Evolutionary conservation across 2,888 invertebrate genomes (phyloP).

Genomic region (Drosophila mimica): DNA sequence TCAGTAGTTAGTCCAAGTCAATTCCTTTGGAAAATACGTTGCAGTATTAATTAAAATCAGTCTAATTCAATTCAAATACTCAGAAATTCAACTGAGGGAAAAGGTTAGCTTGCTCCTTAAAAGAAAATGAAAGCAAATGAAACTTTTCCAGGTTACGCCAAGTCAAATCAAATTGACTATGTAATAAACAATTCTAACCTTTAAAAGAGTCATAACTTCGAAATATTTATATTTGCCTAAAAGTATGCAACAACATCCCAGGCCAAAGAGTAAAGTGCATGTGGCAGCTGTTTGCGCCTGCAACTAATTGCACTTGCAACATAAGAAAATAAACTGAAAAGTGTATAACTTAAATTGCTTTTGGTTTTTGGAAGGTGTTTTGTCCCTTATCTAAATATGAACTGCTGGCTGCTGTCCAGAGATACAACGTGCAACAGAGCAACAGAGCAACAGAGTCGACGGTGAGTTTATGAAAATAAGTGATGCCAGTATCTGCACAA

Average conservation of each 20-base stretch:
- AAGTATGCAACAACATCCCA: slow-evolving; percentile 35
- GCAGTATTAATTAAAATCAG: not conserved
- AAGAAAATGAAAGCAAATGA: not conserved
- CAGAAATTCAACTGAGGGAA: not conserved
- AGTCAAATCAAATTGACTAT: not conserved
- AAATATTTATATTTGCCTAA: slow-evolving; percentile 1
- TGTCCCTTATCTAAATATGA: slow-evolving; percentile 32
- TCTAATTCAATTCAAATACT: not conserved
- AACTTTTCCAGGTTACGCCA: not conserved
- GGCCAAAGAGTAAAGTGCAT: slow-evolving; percentile 1
- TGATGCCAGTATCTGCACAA: slow-evolving; percentile 48
- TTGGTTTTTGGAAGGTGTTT: slow-evolving; percentile 19
- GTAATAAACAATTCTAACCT: not conserved
- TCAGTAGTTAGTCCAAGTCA: not conserved
- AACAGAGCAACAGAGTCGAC: slow-evolving; percentile 11
- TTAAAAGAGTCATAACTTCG: not conserved
- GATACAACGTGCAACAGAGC: slow-evolving; percentile 13
- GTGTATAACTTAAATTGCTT: slow-evolving; percentile 28
- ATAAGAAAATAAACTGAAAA: slow-evolving; percentile 36
- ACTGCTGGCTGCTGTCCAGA: slow-evolving; percentile 58
- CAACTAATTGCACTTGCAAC: slow-evolving; percentile 48
- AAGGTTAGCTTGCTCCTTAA: not conserved
- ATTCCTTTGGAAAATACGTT: not conserved
- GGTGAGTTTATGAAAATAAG: slow-evolving; percentile 60
- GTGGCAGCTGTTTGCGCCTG: slow-evolving; percentile 13